Conservation (phyloP, 2,797 vertebrate species). For the Eutrigla gurnardus region DNA sequence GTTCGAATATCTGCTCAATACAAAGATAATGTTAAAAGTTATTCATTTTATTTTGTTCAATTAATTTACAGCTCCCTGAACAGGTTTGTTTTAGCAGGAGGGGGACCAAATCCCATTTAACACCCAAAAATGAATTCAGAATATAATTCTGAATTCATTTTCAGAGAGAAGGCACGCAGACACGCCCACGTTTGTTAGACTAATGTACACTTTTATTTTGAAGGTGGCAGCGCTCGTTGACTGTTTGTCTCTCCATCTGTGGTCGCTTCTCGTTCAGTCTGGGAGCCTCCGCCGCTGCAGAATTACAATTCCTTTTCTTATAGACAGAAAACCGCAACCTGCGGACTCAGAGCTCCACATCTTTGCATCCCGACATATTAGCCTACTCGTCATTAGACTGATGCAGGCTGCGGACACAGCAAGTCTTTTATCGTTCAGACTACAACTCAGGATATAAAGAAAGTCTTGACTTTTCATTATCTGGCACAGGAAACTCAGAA, state of each 20-base stretch:
- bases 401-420: background rate
- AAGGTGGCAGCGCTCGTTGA: background rate
- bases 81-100: too few species aligned
- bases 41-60: too few species aligned
- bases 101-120: too few species aligned
- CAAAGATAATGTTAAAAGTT: too few species aligned
- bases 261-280: constrained; percentile 11
- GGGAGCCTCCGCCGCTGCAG: background rate
- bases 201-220: constrained; percentile 54
- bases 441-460: background rate
- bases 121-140: too few species aligned
- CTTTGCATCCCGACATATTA: background rate
- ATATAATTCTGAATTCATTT: too few species aligned
- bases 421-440: background rate
- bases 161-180: background rate
- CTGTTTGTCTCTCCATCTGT: background rate
- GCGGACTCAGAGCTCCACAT: background rate
- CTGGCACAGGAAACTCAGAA: constrained; percentile 33
- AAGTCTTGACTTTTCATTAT: constrained; percentile 42
- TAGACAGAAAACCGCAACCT: constrained; percentile 32
- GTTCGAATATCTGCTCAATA: too few species aligned
- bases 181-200: rapidly evolving
- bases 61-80: too few species aligned
- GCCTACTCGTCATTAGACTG: background rate
- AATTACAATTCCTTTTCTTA: constrained; percentile 3